Evolutionary conservation across 53 echinoderm and acorn worm species (phyloP).

Genomic region (Patiria pectinifera): DNA sequence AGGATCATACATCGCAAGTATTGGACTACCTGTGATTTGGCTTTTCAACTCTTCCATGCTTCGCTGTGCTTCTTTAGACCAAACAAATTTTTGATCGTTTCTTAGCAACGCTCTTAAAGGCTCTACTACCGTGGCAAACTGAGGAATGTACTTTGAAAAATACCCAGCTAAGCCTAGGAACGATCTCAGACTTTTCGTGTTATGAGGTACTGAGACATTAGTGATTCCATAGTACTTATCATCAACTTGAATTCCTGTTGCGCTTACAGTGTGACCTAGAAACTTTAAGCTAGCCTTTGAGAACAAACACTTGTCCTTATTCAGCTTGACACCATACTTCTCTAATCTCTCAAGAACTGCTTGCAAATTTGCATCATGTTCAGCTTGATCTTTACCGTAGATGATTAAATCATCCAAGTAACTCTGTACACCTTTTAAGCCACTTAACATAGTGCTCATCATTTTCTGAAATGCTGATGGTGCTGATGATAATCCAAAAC

Average conservation of each 20-base stretch:
- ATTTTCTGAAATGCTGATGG: conserved; percentile 77
- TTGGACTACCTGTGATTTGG: neutral
- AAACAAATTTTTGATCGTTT: conserved; percentile 9
- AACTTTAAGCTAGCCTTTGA: conserved; percentile 37
- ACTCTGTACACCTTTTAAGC: conserved; percentile 60
- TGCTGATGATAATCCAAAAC: conserved; percentile 78
- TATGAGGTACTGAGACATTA: neutral
- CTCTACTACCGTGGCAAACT: conserved; percentile 43
- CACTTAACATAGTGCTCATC: conserved; percentile 59
- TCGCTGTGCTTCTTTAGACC: conserved; percentile 28
- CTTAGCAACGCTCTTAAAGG: conserved; percentile 15
- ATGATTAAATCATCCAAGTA: conserved; percentile 76
- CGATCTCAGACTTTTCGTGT: conserved; percentile 49
- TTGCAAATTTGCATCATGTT: conserved; percentile 53
- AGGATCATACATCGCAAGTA: conserved; percentile 37
- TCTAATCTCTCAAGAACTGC: conserved; percentile 36
- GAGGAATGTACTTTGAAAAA: conserved; percentile 52
- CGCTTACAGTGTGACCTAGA: conserved; percentile 52
- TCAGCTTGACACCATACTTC: conserved; percentile 42
- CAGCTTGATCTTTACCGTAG: conserved; percentile 60
- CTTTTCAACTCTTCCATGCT: conserved; percentile 34
- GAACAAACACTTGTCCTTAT: conserved; percentile 60
- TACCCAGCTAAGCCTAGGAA: conserved; percentile 55
- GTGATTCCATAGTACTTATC: conserved; percentile 18
- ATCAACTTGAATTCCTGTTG: conserved; percentile 47